Percentiles rank a stretch among this genome's conserved stretches.
Conservation (phyloP, 2,797 vertebrate genomes). For the Sphenodon punctatus region DNA sequence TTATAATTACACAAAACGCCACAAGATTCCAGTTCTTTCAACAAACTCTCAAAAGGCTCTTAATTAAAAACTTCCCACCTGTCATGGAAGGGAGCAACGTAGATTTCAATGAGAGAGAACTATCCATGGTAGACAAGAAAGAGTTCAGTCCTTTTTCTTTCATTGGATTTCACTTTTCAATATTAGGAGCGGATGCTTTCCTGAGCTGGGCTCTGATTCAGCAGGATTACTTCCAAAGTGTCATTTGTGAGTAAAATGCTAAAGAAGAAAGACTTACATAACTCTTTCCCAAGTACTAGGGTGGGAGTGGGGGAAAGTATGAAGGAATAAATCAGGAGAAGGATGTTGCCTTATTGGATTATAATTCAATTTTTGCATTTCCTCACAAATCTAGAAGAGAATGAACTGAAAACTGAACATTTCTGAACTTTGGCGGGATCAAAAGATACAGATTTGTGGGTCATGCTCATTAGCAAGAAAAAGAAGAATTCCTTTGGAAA, state of each 20-base stretch:
- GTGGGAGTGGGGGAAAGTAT: background rate
- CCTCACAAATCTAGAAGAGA: background rate
- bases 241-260: background rate
- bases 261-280: background rate
- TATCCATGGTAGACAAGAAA: conserved; percentile 16
- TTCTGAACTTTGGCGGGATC: background rate
- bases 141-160: background rate
- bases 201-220: background rate
- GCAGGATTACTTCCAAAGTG: background rate
- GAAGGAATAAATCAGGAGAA: background rate
- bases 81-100: too few relatives aligned
- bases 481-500: background rate
- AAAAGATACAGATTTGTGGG: background rate
- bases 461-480: background rate
- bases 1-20: too few relatives aligned
- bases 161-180: background rate
- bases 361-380: background rate
- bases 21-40: too few relatives aligned
- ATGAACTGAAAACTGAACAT: background rate
- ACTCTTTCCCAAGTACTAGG: background rate
- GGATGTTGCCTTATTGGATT: background rate
- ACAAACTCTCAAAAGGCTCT: too few relatives aligned
- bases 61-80: too few relatives aligned
- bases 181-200: background rate
- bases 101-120: background rate